Conservation (phyloP, 1,140 invertebrate genomes). For the Dermatophagoides farinae region DNA sequence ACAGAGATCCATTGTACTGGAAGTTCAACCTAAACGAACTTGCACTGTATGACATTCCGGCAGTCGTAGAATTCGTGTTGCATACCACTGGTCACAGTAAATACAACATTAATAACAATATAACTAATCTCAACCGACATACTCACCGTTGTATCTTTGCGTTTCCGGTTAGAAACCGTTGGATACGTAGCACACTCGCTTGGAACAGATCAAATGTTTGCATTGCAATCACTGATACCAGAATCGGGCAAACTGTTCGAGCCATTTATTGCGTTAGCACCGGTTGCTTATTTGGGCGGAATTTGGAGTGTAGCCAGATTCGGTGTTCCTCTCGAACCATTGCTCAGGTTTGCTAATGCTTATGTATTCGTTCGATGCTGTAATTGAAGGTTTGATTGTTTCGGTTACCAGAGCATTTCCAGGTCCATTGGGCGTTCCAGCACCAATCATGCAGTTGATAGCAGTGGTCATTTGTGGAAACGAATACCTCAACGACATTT, state of each 20-base stretch:
- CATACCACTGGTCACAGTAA: neutral
- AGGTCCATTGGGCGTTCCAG: constrained; percentile 32
- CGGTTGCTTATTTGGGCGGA: constrained; percentile 45
- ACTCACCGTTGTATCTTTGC: too few species aligned
- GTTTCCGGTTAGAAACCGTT: neutral
- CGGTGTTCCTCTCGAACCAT: constrained; percentile 1
- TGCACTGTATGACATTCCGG: too few species aligned
- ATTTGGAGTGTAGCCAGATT: constrained; percentile 28
- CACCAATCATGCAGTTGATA: constrained; percentile 1
- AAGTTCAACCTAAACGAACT: too few species aligned
- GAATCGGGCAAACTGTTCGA: constrained; percentile 39
- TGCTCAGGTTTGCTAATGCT: neutral
- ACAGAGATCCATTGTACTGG: neutral
- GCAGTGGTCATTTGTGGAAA: constrained; percentile 4
- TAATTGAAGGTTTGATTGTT: neutral
- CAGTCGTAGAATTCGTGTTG: neutral
- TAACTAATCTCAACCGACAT: too few species aligned
- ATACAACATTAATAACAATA: neutral
- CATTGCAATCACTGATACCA: constrained; percentile 38
- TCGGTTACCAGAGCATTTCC: constrained; percentile 32
- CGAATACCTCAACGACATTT: neutral
- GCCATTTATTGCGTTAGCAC: constrained; percentile 41
- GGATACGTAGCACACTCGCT: constrained; percentile 9
- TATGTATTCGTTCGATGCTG: neutral
- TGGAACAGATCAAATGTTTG: constrained; percentile 37